Conservation (phyloP, 2,113 vertebrate genomes). For the Protobothrops mucrosquamatus region DNA sequence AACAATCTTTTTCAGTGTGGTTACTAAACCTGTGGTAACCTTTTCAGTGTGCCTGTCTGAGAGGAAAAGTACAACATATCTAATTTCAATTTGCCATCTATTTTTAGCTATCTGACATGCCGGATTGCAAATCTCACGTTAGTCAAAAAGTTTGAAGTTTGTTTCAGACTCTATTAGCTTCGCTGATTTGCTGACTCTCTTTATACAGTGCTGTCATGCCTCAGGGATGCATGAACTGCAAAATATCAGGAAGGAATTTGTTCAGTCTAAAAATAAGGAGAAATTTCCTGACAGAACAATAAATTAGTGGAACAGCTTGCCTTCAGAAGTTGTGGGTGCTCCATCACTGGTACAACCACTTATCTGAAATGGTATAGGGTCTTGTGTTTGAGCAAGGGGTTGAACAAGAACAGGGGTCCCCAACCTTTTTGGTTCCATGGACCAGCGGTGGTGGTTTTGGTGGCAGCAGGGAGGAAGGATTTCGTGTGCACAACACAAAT, state of each 20-base stretch:
- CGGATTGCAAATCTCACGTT: neutral
- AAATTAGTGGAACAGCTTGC: neutral
- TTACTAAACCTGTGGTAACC: neutral
- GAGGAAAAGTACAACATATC: slow-evolving; percentile 3
- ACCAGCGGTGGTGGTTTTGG: neutral
- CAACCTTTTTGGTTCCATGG: neutral
- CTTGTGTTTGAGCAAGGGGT: neutral
- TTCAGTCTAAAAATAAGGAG: neutral
- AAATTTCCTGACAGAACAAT: neutral
- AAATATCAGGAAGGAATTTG: slow-evolving; percentile 21
- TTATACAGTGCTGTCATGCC: neutral
- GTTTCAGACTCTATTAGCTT: neutral
- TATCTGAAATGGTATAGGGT: neutral
- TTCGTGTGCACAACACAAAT: neutral
- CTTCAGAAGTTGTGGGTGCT: neutral
- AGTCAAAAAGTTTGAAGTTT: neutral
- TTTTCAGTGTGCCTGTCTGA: neutral
- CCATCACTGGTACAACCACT: neutral
- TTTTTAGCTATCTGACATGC: neutral
- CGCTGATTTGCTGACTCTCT: slow-evolving; percentile 17
- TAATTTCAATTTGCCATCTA: neutral
- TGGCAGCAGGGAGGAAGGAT: rapidly evolving
- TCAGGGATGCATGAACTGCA: rapidly evolving
- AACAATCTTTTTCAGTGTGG: neutral
- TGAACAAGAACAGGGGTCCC: neutral